Base-by-base conservation (phyloP, 1,140 invertebrate genomes). In the Chironomus striatipennis region DNA sequence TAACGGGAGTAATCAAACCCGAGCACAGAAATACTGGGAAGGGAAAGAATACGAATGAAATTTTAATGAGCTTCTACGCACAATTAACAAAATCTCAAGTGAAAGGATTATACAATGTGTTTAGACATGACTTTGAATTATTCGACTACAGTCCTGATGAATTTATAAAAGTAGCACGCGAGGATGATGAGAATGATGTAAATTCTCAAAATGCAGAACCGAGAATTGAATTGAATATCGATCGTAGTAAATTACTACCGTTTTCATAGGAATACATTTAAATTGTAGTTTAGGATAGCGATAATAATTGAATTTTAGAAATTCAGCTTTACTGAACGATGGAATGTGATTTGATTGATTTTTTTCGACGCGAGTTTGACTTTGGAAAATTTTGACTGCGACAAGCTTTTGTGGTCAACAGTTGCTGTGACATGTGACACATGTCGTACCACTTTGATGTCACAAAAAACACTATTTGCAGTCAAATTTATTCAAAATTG, bases 1-100 rank as follows among this genome's bases (percentile, higher is more conserved):
- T 94, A n/a, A 87, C 90, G 76, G 87, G 91, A 76, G 85, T 91
- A 43, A 90, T 93, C 74, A 89, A 90, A 79, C 90, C 91, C 0
- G 89, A 92, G 78, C 93, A 91, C 91, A 89, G 90, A 76, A 93
- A 93, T 81, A 88, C 90, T 76, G 91, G 90, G 24, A 90, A 89
- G 77, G 91, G 90, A 17, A 85, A 87, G 7, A 85, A 87, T 75
- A 91, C 90, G 34, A 86, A 89, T 20, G 88, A 88, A 77, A 86
- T 90, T 75, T 87, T 92, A 74, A 87, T 88, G 76, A 88, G 88
- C 77, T 91, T 93, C 76, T 94, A 92, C 80, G 88, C 89, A 8
- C 88, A 92, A 77, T 85, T 95, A 42, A 89, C 88, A 43, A 88
- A 87, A 77, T 85, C 85, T n/a, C 90, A 93, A 82, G 88, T 94